Base-by-base conservation (phyloP, 2,113 vertebrate species). In the Grantiella picta region DNA sequence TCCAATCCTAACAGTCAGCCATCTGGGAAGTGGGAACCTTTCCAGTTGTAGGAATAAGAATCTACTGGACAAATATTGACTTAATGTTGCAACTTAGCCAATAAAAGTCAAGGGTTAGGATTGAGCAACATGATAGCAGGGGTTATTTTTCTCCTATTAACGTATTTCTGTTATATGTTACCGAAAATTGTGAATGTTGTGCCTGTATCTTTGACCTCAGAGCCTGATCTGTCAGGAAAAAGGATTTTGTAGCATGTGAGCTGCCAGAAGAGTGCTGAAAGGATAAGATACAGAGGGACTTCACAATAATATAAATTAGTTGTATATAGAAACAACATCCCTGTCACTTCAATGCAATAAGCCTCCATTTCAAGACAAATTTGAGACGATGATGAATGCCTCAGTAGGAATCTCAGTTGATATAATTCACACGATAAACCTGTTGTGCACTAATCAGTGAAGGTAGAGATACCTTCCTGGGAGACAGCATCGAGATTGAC, bases 11-110 rank as follows among this genome's bases (percentile, higher is more conserved):
- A 65, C 5, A 44, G 28, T 40, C 1, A 3, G 4, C 42, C n/a
- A 49, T 61, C 38, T 81, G 68, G 52, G 25, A 71, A 66, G 36
- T 19, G 11, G 81, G 22, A 81, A 73, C 22, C 2, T 56, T 89
- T 83, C 23, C 40, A 53, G 12, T 54, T 60, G 20, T 50, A 61
- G 36, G 33, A 89, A 70, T 40, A 16, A 35, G 35, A 94, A 93
- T 38, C 20, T 19, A 27, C 23, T 73, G 19, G 28, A 65, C 29
- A 89, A 75, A 53, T 65, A 35, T 49, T 64, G 56, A n/a, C 9
- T 8, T 66, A 40, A 11, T 73, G 1, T 77, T 83, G 29, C 12
- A 47, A 35, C 0, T 38, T 31, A 12, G 31, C 25, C 0, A 0
- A 12, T 56, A 60, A 87, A 84, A 90, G 12, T 4, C 25, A 36